These are phyloP conservation scores for Erannis defoliaria DNA, from an alignment of 2,888 invertebrate species.

Conservation along the genomic window DNA sequence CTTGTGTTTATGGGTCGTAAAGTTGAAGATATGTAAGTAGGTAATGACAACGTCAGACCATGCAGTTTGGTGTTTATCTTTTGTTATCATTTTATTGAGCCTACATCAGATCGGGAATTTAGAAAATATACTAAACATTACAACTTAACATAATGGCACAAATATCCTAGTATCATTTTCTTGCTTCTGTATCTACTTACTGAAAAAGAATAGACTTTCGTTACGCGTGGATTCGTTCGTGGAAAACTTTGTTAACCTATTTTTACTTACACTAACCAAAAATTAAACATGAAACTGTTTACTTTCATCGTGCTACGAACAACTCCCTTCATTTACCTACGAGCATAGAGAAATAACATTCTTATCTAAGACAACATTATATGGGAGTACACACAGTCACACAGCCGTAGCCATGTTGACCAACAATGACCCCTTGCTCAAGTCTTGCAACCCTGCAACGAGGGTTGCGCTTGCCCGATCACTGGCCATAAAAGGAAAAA, in stretches of 20 bases:
- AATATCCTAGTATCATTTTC: too few relatives aligned
- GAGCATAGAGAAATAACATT: background rate
- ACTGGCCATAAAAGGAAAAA: conserved; percentile 57
- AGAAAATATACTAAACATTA: too few relatives aligned
- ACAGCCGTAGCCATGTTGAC: conserved; percentile 46
- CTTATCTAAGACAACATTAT: too few relatives aligned
- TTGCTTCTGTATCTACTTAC: too few relatives aligned
- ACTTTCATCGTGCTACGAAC: background rate
- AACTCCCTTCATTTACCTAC: background rate
- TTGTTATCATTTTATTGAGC: conserved; percentile 15
- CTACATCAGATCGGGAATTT: background rate
- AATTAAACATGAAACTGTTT: too few relatives aligned
- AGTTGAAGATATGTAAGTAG: conserved; percentile 19
- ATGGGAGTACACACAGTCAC: background rate
- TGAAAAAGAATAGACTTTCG: too few relatives aligned
- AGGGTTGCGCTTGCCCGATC: conserved; percentile 62
- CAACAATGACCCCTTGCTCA: conserved; percentile 57
- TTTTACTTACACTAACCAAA: too few relatives aligned
- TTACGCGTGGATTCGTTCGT: too few relatives aligned
- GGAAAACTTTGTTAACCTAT: too few relatives aligned
- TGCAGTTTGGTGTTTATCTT: conserved; percentile 14
- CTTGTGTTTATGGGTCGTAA: conserved; percentile 42
- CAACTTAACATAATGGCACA: too few relatives aligned
- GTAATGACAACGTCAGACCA: conserved; percentile 18
- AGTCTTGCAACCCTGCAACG: conserved; percentile 47